Evolutionary conservation across 2,797 vertebrate species (phyloP), one percentile per base, ranked within the genome.

Genomic region (Arrhamphus sclerolepis): DNA sequence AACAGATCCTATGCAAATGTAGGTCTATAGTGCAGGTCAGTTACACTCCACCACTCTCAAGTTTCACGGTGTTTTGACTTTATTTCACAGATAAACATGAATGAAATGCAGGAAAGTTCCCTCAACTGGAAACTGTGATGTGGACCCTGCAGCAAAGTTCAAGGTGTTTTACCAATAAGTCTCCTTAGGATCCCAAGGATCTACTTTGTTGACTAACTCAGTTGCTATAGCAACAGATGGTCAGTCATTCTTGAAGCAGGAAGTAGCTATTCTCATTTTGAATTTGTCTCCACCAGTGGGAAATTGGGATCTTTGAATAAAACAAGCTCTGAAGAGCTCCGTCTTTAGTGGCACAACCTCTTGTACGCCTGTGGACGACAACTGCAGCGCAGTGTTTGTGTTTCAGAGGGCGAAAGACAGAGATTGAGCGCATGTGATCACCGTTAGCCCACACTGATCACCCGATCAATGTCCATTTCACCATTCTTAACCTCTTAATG

Each of bases 381-480:
- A 31, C 18, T 41, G 40, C 6, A 22, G 3, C 18, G 1, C 13
- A 40, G 20, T 47, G 49, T 43, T 28, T 28, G 17, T 44, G 46
- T 48, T 44, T 34, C 10, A 43, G 40, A 49, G 14, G 34, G 17
- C 46, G 34, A 31, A n/a, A 46, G 28, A 22, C 20, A 38, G 59
- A 49, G 43, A 42, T 5, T 54, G 21, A 72, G 52, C 59, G 53
- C 66, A 63, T 62, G 82, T 56, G 75, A 81, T 73, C 81, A 78
- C 54, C 2, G 28, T 48, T 62, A 51, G 66, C 56, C 60, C 16
- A 57, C 20, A 48, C 70, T 68, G 50, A 77, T 50, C 62, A 26
- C 53, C 53, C 49, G 50, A 83, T 89, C 87, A 79, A 74, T 85
- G 72, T 61, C 64, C 64, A 64, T 71, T 62, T 66, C 66, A 24